Percentiles rank a stretch among this genome's conserved stretches.
phyloP scores from a whole-genome alignment of 2,797 vertebrate species.

The Gallinago stenura region DNA sequence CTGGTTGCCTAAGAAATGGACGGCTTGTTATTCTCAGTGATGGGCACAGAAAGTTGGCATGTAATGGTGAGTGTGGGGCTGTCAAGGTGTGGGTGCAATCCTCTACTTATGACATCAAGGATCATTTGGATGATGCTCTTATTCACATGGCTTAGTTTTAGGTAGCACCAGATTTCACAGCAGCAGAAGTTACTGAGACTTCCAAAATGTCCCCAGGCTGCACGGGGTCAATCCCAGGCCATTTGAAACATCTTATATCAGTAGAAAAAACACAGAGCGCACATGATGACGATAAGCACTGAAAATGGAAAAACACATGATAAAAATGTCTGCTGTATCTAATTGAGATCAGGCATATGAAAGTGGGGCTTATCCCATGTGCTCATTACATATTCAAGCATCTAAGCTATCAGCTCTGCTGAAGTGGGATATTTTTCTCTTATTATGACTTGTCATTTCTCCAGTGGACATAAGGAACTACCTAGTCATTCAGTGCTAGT shows the following conservation, averaged over 20 bases:
- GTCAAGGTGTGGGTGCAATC: background rate
- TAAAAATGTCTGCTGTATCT: background rate
- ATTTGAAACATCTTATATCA: background rate
- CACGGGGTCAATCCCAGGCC: background rate
- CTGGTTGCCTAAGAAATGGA: background rate
- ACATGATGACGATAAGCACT: background rate
- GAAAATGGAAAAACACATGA: background rate
- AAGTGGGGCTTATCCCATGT: background rate
- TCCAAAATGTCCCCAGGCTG: background rate
- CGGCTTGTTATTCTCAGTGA: background rate
- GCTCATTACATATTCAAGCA: background rate
- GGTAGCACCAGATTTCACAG: background rate
- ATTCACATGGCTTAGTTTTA: background rate
- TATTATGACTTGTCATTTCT: background rate
- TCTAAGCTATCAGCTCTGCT: background rate
- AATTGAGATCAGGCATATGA: accelerated
- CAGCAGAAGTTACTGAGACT: background rate
- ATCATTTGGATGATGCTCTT: accelerated
- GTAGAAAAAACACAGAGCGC: background rate
- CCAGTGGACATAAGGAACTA: background rate
- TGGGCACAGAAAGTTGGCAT: accelerated
- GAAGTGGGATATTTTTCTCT: background rate
- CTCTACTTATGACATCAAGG: background rate
- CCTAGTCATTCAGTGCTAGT: background rate
- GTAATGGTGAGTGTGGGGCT: background rate